Evolutionary conservation across 2,888 invertebrate genomes (phyloP).

Genomic region (Gnatocerus cornutus): DNA sequence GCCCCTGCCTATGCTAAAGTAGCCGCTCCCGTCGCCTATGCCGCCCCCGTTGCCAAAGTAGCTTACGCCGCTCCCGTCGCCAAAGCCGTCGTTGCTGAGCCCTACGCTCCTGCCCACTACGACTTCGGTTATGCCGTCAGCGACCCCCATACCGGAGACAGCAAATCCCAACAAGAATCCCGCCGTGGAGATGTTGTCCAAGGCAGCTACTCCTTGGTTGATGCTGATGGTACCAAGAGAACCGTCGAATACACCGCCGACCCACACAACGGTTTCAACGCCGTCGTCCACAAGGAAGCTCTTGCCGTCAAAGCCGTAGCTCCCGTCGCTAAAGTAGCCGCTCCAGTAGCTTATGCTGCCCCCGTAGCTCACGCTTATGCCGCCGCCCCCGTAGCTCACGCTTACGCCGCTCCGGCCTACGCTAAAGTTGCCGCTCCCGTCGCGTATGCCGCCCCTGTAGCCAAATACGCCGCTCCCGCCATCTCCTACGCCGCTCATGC

Average conservation of each 20-base stretch:
- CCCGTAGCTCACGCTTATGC: slow-evolving; percentile 54
- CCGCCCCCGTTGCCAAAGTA: slow-evolving; percentile 64
- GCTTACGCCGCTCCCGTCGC: slow-evolving; percentile 52
- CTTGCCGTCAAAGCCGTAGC: slow-evolving; percentile 65
- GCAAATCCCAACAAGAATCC: slow-evolving; percentile 65
- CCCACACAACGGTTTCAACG: slow-evolving; percentile 73
- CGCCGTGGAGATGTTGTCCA: slow-evolving; percentile 72
- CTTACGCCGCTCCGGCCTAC: slow-evolving; percentile 56
- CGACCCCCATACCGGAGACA: slow-evolving; percentile 62
- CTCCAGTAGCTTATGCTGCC: slow-evolving; percentile 52
- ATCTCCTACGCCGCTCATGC: slow-evolving; percentile 42
- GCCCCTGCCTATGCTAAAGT: slow-evolving; percentile 64
- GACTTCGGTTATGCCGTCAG: slow-evolving; percentile 71
- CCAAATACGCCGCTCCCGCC: slow-evolving; percentile 60
- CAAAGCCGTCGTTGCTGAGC: slow-evolving; percentile 69
- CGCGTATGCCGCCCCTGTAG: slow-evolving; percentile 57
- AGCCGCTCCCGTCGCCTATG: slow-evolving; percentile 37
- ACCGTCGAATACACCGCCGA: slow-evolving; percentile 73
- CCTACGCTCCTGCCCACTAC: slow-evolving; percentile 70
- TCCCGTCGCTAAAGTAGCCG: slow-evolving; percentile 60
- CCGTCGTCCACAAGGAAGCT: slow-evolving; percentile 71
- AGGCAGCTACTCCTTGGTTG: slow-evolving; percentile 72
- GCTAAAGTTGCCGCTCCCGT: slow-evolving; percentile 54
- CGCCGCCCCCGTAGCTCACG: slow-evolving; percentile 54
- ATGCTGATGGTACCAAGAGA: slow-evolving; percentile 72